These are phyloP conservation scores for Clarias laeviceps DNA, from an alignment of 2,797 vertebrate genomes.

Conservation along the genomic window DNA sequence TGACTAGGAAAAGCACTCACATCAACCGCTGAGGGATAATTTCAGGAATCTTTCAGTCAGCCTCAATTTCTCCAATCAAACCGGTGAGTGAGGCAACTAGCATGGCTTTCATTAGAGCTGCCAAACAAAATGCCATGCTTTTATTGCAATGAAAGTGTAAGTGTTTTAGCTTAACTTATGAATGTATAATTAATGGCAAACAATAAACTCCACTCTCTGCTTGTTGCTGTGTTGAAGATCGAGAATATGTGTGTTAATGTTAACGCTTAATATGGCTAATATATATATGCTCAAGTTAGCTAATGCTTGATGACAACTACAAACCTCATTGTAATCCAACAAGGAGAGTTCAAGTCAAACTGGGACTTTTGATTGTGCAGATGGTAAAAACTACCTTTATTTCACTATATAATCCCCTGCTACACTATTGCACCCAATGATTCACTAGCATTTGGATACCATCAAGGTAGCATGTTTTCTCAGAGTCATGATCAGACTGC, in stretches of 20 bases:
- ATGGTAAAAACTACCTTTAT: no score
- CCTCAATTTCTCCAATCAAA: neutral
- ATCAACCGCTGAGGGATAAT: neutral
- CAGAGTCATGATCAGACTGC: no score
- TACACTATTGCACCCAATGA: no score
- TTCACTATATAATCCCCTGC: no score
- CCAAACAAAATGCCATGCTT: neutral
- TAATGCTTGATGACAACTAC: neutral
- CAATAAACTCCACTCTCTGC: neutral
- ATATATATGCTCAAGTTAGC: neutral
- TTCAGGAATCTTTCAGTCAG: neutral
- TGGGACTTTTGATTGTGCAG: no score
- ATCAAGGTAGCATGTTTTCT: no score
- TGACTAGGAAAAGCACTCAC: slow-evolving; percentile 10
- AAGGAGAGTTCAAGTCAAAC: no score
- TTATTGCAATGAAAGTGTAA: neutral
- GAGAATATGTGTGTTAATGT: neutral
- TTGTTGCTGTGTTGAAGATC: neutral
- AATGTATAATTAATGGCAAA: neutral
- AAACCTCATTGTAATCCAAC: neutral
- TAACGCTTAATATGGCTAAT: neutral
- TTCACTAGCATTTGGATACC: no score
- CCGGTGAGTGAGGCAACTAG: neutral
- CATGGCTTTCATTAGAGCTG: neutral
- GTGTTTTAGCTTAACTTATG: neutral